A percentile compares a stretch with the other conserved stretches of the same genome.
These are phyloP conservation scores for Patiria pectinifera DNA, from an alignment of 53 echinoderm and acorn worm species.

Conservation along the genomic window DNA sequence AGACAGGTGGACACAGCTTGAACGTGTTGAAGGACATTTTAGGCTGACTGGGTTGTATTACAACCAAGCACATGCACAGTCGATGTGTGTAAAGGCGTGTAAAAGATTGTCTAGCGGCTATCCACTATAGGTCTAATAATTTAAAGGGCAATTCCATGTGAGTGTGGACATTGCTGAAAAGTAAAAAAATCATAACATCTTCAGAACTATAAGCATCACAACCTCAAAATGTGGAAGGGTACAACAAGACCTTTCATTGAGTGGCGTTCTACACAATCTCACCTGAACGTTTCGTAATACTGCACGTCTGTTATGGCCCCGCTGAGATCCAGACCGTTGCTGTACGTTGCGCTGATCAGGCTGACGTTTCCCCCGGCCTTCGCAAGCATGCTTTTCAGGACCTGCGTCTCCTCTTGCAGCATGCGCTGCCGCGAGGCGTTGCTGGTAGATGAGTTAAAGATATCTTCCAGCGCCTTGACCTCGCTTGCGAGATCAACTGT, in stretches of 20 bases:
- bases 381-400: slow-evolving; percentile 34
- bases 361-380: slow-evolving; percentile 60
- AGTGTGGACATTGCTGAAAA: too few relatives aligned
- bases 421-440: slow-evolving; percentile 47
- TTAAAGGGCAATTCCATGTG: too few relatives aligned
- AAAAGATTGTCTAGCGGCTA: too few relatives aligned
- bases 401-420: slow-evolving; percentile 52
- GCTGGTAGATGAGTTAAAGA: background rate
- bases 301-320: slow-evolving; percentile 17
- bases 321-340: slow-evolving; percentile 52
- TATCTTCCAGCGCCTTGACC: slow-evolving; percentile 19
- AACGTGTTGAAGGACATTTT: background rate
- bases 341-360: slow-evolving; percentile 44
- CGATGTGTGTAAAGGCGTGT: too few relatives aligned
- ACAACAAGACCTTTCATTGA: too few relatives aligned
- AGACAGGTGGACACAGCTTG: background rate
- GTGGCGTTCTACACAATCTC: background rate
- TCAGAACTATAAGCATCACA: too few relatives aligned
- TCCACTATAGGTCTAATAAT: too few relatives aligned
- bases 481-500: slow-evolving; percentile 62
- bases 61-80: too few relatives aligned
- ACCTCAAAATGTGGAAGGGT: too few relatives aligned
- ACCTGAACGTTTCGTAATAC: slow-evolving; percentile 81
- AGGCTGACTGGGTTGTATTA: too few relatives aligned
- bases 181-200: too few relatives aligned